phyloP scores from a whole-genome alignment of 64 coral and sea anemone species.

The Orbicella faveolata region DNA sequence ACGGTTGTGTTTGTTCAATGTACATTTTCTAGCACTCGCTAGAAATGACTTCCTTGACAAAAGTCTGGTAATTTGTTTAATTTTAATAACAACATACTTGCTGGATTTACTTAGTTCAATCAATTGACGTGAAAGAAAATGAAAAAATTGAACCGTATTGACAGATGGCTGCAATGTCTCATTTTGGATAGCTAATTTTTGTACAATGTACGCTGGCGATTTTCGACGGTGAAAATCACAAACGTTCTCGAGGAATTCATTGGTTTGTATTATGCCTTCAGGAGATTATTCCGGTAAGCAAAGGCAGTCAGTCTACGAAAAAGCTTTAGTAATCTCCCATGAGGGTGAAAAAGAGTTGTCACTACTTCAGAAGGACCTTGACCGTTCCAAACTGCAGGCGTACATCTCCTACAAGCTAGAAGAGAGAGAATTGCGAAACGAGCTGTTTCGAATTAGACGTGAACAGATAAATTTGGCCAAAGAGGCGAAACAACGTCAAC shows the following conservation, averaged over 20 bases:
- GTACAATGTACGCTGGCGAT: too few relatives aligned
- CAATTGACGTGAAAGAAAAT: too few relatives aligned
- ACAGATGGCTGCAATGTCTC: too few relatives aligned
- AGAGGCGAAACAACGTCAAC: constrained; percentile 55
- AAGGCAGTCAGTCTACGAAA: constrained; percentile 79
- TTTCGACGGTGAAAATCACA: too few relatives aligned
- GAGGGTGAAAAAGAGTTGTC: constrained; percentile 57
- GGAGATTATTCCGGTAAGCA: constrained; percentile 49
- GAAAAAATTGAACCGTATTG: too few relatives aligned
- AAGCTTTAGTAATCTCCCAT: constrained; percentile 71
- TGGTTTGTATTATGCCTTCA: constrained; percentile 45
- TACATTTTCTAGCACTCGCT: not conserved
- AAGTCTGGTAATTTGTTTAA: not conserved
- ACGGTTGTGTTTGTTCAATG: too few relatives aligned
- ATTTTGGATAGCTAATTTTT: too few relatives aligned
- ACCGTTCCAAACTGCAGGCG: constrained; percentile 56
- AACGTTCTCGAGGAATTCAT: not conserved
- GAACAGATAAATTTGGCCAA: constrained; percentile 64
- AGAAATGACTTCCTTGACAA: not conserved
- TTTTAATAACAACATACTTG: not conserved
- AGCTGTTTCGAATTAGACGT: constrained; percentile 59
- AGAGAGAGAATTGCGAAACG: constrained; percentile 70
- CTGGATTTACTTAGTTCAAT: not conserved
- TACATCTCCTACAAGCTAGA: constrained; percentile 79
- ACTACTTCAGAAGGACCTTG: constrained; percentile 53